Conservation (phyloP, 2,797 vertebrate species). For the Enteromius argenteus region DNA sequence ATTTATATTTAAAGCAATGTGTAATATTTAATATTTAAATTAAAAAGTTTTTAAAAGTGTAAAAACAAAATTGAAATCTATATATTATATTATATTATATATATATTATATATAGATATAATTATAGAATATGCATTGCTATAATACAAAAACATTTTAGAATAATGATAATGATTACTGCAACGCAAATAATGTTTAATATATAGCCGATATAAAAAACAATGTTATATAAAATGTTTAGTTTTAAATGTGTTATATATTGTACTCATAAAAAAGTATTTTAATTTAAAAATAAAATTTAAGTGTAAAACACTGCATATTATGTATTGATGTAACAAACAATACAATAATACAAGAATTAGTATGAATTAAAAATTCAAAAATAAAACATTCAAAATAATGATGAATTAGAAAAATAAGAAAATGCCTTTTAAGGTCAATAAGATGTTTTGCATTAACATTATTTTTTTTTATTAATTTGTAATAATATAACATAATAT, state of each 20-base stretch:
- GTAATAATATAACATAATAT: background rate
- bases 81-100: too few species aligned
- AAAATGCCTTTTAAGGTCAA: background rate
- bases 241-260: background rate
- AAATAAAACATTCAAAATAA: background rate
- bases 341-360: background rate
- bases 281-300: background rate
- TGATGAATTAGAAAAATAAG: too few species aligned
- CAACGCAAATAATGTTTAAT: background rate
- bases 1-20: background rate
- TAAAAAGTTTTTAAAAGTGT: too few species aligned
- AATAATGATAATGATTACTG: background rate
- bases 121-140: background rate
- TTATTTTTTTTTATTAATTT: background rate
- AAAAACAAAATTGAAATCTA: background rate
- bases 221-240: background rate
- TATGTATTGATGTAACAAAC: background rate
- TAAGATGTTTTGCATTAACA: background rate
- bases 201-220: background rate
- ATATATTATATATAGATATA: too few species aligned
- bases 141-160: background rate
- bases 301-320: background rate
- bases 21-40: background rate
- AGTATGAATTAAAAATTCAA: background rate
- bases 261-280: background rate